Conservation (phyloP, 2,888 invertebrate species). For the Hofmannophila pseudospretella region DNA sequence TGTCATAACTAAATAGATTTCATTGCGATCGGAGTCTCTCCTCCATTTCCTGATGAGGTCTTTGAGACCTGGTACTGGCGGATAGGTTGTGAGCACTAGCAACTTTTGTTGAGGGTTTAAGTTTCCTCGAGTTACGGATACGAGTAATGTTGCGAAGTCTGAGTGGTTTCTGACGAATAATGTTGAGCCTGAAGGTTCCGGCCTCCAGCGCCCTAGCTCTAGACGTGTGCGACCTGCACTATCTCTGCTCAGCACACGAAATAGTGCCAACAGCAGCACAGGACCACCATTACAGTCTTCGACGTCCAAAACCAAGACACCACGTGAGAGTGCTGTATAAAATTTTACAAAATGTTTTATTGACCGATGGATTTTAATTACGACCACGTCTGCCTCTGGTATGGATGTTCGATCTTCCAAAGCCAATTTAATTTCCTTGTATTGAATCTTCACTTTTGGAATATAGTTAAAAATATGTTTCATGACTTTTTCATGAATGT, state of each 20-base stretch:
- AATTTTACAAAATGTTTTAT: no score
- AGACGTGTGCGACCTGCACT: slow-evolving; percentile 14
- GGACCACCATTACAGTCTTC: slow-evolving; percentile 16
- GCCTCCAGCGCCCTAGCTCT: slow-evolving; percentile 27
- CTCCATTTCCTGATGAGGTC: slow-evolving; percentile 32
- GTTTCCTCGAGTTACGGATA: slow-evolving; percentile 17
- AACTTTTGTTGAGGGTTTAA: slow-evolving; percentile 25
- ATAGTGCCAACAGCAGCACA: slow-evolving; percentile 19
- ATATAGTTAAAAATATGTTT: slow-evolving; percentile 12
- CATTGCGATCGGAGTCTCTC: slow-evolving; percentile 24
- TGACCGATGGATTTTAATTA: slow-evolving; percentile 22
- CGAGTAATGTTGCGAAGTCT: slow-evolving; percentile 23
- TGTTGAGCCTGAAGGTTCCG: slow-evolving; percentile 17
- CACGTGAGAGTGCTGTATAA: no score
- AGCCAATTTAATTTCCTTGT: slow-evolving; percentile 9
- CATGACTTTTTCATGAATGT: no score
- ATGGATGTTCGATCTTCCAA: slow-evolving; percentile 4
- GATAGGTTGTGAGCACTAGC: slow-evolving; percentile 28
- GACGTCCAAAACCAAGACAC: slow-evolving; percentile 27
- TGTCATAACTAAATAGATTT: slow-evolving; percentile 30
- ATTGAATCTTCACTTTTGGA: slow-evolving; percentile 15
- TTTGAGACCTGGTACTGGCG: slow-evolving; percentile 26
- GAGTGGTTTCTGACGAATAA: slow-evolving; percentile 23
- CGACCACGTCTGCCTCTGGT: slow-evolving; percentile 17
- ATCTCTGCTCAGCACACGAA: slow-evolving; percentile 21